Evolutionary conservation across 2,888 invertebrate species (phyloP).

Genomic region (Pammene fasciana): DNA sequence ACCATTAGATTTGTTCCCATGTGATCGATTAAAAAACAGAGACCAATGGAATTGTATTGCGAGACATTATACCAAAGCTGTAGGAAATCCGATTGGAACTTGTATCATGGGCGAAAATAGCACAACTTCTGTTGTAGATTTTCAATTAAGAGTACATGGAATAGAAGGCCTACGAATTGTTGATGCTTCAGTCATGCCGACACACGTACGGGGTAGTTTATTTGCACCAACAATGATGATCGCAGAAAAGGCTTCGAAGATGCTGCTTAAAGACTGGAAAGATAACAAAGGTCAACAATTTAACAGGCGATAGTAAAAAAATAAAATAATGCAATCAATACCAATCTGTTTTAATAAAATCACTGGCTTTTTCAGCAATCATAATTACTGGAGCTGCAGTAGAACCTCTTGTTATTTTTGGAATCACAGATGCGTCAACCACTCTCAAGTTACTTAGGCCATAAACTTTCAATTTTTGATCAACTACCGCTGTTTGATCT

Average conservation of each 20-base stretch:
- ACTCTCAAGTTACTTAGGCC: constrained; percentile 71
- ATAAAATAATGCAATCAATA: constrained; percentile 66
- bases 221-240: constrained; percentile 77
- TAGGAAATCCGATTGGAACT: constrained; percentile 76
- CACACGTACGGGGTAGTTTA: constrained; percentile 71
- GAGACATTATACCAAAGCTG: constrained; percentile 76
- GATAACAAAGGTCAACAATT: constrained; percentile 69
- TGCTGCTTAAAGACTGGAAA: constrained; percentile 77
- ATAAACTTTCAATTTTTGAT: constrained; percentile 66
- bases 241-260: constrained; percentile 74
- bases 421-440: constrained; percentile 75
- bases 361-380: constrained; percentile 80
- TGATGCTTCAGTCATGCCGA: constrained; percentile 78
- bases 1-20: constrained; percentile 74
- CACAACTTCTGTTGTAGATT: constrained; percentile 73
- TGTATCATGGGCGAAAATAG: constrained; percentile 76
- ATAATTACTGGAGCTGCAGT: constrained; percentile 77
- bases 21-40: constrained; percentile 71
- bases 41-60: constrained; percentile 80
- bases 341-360: constrained; percentile 77
- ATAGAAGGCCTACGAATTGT: constrained; percentile 74
- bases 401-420: constrained; percentile 74
- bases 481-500: constrained; percentile 74
- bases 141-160: constrained; percentile 70
- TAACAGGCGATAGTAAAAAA: constrained; percentile 51